Conservation (phyloP, 2,113 vertebrate species). For the Danio rerio region GRCz12tu NC_133184.1:31917501-31918000, state of each 20-base stretch:
- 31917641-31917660: neutral
- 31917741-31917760: constrained; percentile 62
- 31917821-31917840: neutral
- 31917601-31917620: no score
- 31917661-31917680: neutral
- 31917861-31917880: neutral
- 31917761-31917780: neutral
- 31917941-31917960: neutral
- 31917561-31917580: no score
- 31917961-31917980: neutral
- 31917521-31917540: no score
- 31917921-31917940: neutral
- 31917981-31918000: constrained; percentile 14
- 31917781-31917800: constrained; percentile 33
- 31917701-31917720: constrained; percentile 61
- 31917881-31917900: neutral
- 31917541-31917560: no score
- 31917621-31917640: no score
- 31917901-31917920: neutral
- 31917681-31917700: constrained; percentile 60
- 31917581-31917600: no score
- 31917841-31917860: neutral
- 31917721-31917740: constrained; percentile 69
- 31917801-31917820: constrained; percentile 19
- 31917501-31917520: no score